Evolutionary conservation across 2,797 vertebrate species (phyloP).

Genomic region (Clangula hyemalis): DNA sequence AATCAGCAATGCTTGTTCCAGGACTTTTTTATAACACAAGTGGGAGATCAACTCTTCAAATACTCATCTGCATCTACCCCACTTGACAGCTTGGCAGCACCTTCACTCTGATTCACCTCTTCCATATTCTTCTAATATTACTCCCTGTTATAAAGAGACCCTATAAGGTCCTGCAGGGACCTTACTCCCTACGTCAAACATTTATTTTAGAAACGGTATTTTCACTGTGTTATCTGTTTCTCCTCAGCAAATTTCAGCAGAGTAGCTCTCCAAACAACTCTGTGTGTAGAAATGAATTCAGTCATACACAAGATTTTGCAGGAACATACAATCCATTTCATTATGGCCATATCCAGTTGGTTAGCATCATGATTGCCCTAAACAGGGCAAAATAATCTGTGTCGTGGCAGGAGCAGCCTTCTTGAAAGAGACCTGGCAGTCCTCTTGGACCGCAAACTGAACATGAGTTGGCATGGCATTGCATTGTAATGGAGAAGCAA

Average conservation of each 20-base stretch:
- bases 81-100: background rate
- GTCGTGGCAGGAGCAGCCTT: background rate
- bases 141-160: too few species aligned
- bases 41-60: background rate
- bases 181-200: background rate
- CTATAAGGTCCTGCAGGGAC: background rate
- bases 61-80: background rate
- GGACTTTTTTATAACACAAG: background rate
- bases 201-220: background rate
- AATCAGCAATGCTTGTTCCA: background rate
- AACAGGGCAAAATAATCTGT: background rate
- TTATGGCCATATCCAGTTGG: background rate
- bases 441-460: background rate
- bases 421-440: background rate
- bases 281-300: background rate
- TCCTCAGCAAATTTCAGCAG: background rate
- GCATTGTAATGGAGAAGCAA: too few species aligned
- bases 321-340: rapidly evolving
- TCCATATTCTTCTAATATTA: background rate
- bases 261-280: background rate
- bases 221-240: background rate
- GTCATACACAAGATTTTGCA: background rate
- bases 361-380: background rate
- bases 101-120: background rate
- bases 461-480: background rate